A percentile compares a stretch with the other conserved stretches of the same genome.
Evolutionary conservation across 2,888 invertebrate species (phyloP).

Genomic region (Orthosia gothica): DNA sequence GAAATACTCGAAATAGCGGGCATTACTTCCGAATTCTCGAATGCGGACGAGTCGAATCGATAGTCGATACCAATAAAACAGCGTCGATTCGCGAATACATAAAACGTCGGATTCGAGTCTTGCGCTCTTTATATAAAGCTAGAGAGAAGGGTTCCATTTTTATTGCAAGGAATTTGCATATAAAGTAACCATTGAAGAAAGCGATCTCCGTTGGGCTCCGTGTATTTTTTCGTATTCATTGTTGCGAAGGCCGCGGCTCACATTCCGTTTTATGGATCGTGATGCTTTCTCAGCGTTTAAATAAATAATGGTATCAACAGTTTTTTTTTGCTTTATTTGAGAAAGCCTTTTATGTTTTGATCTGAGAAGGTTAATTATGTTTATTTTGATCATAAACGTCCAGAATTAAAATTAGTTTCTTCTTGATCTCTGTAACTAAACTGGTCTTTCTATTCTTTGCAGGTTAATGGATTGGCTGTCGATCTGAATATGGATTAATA

Average conservation of each 20-base stretch:
- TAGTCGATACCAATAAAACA: slow-evolving; percentile 90
- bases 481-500: slow-evolving; percentile 76
- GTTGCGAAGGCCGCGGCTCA: slow-evolving; percentile 87
- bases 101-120: slow-evolving; percentile 90
- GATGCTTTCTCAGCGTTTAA: slow-evolving; percentile 87
- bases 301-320: slow-evolving; percentile 89
- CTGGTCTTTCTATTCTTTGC: slow-evolving; percentile 74
- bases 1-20: slow-evolving; percentile 85
- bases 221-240: slow-evolving; percentile 89
- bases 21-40: slow-evolving; percentile 88
- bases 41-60: slow-evolving; percentile 85
- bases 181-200: slow-evolving; percentile 92
- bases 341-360: slow-evolving; percentile 80
- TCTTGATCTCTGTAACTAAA: slow-evolving; percentile 65
- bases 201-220: slow-evolving; percentile 88
- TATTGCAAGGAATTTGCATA: slow-evolving; percentile 91
- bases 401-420: slow-evolving; percentile 67
- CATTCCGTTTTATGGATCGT: slow-evolving; percentile 86
- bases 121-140: slow-evolving; percentile 88
- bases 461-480: slow-evolving; percentile 80
- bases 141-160: slow-evolving; percentile 91
- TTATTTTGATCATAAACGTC: slow-evolving; percentile 77
- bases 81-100: slow-evolving; percentile 90
- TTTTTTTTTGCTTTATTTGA: slow-evolving; percentile 86
- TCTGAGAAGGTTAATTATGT: slow-evolving; percentile 77